These are phyloP conservation scores for Eulacestoma nigropectus DNA, from an alignment of 2,113 vertebrate genomes.

Conservation along the genomic window DNA sequence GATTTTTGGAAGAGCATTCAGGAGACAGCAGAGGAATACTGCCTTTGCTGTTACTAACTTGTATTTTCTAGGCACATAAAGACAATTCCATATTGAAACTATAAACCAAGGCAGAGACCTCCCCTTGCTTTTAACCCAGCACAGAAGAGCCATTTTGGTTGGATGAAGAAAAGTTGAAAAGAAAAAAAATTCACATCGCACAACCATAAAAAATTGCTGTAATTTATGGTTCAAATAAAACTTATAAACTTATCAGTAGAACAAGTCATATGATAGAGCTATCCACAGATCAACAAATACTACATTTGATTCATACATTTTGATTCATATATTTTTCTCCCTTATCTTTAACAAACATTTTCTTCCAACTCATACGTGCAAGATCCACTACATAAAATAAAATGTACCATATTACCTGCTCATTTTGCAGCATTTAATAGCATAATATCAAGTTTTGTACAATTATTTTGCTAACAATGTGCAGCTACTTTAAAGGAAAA, in stretches of 20 bases:
- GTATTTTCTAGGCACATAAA: neutral
- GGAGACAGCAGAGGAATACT: neutral
- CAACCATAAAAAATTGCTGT: neutral
- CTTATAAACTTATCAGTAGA: neutral
- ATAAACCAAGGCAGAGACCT: neutral
- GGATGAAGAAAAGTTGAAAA: neutral
- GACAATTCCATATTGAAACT: neutral
- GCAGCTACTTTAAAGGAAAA: neutral
- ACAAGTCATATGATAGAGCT: neutral
- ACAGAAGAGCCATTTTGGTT: neutral
- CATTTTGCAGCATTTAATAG: conserved; percentile 17
- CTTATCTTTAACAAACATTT: neutral
- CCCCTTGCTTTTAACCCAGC: neutral
- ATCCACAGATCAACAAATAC: neutral
- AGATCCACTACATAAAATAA: neutral
- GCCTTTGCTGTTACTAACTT: neutral
- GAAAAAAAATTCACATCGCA: neutral
- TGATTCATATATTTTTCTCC: neutral
- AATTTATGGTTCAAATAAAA: neutral
- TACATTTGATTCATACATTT: neutral
- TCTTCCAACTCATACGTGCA: neutral
- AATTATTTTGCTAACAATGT: neutral
- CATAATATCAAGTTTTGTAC: neutral
- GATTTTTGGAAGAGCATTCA: neutral
- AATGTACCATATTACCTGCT: neutral